Evolutionary conservation across 2,797 vertebrate genomes (phyloP).

Genomic region (Macropus fuliginosus): DNA sequence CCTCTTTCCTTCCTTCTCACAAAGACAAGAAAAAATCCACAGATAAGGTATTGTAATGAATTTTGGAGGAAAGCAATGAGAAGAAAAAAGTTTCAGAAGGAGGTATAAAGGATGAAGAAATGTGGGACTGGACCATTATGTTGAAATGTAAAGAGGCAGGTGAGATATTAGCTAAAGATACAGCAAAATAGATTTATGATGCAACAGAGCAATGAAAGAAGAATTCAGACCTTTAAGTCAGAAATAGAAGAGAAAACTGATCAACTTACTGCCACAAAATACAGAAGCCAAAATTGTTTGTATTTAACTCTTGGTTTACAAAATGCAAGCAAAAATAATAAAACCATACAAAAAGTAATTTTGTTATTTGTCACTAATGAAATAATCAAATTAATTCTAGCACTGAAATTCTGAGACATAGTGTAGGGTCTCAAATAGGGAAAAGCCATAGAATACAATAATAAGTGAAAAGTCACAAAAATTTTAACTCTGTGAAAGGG

Average conservation of each 20-base stretch:
- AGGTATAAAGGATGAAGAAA: constrained; percentile 14
- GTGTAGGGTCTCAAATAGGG: too few relatives aligned
- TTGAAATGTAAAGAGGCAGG: constrained; percentile 56
- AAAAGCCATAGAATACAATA: too few relatives aligned
- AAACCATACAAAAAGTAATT: constrained; percentile 39
- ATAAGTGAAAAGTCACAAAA: too few relatives aligned
- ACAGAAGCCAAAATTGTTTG: constrained; percentile 19
- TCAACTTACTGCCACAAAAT: constrained; percentile 24
- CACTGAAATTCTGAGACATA: neutral
- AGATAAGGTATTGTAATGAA: constrained; percentile 48
- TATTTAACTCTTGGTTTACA: constrained; percentile 26
- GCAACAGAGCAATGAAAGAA: constrained; percentile 29
- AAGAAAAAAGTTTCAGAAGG: constrained; percentile 45
- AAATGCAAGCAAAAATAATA: constrained; percentile 59
- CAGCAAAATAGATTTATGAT: constrained; percentile 27
- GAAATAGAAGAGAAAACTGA: constrained; percentile 52
- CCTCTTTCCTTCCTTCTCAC: constrained; percentile 6
- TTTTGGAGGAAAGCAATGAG: constrained; percentile 43
- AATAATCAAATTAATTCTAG: neutral
- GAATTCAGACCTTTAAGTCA: constrained; percentile 47
- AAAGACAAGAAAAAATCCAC: constrained; percentile 49
- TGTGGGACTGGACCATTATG: constrained; percentile 1
- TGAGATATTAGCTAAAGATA: constrained; percentile 47
- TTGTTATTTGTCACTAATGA: constrained; percentile 16
- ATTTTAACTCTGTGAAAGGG: too few relatives aligned